Percentiles rank a stretch among this genome's conserved stretches.
Conservation (phyloP, 2,888 invertebrate species). For the Melinopterus prodromus region DNA sequence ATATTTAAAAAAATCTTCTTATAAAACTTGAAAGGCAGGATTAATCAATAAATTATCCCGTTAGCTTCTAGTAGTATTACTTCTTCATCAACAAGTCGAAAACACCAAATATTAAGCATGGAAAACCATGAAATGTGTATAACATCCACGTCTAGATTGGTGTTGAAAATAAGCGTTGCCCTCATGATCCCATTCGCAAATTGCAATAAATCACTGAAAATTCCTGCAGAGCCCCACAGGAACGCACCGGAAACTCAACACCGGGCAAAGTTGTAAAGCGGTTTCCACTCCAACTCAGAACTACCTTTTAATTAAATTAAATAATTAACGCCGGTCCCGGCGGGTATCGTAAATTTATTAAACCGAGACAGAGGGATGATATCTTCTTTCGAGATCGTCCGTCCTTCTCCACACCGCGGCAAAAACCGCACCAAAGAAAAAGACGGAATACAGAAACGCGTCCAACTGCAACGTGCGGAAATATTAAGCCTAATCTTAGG, state of each 20-base stretch:
- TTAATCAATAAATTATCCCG: no score
- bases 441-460: background rate
- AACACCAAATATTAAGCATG: no score
- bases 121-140: no score
- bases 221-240: no score
- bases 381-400: background rate
- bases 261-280: background rate
- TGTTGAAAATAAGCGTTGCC: no score
- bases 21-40: no score
- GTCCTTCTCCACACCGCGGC: background rate
- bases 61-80: no score
- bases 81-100: no score
- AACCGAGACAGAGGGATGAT: background rate
- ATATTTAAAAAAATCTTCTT: no score
- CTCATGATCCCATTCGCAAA: no score
- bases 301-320: constrained; percentile 4
- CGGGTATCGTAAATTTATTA: background rate
- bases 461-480: background rate
- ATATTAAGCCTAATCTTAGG: constrained; percentile 16
- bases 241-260: background rate
- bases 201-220: no score
- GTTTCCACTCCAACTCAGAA: constrained; percentile 4
- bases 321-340: background rate
- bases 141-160: no score
- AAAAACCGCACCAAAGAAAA: background rate